Evolutionary conservation across 1,140 invertebrate species (phyloP).

Genomic region (Neodiprion virginianus): DNA sequence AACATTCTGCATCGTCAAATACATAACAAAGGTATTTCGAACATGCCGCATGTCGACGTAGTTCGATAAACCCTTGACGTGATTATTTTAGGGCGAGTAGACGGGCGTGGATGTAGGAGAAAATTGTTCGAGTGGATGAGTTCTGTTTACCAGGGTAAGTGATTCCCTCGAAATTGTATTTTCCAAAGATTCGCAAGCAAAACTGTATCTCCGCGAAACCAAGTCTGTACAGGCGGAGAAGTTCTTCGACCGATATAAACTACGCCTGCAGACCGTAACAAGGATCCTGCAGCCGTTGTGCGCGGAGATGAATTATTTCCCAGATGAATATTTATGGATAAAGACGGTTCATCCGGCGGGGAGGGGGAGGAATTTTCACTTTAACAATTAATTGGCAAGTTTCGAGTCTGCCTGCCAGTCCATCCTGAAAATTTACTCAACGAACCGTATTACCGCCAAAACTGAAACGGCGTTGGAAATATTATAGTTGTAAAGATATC

Average conservation of each 20-base stretch:
- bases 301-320: constrained; percentile 34
- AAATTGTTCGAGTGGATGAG: constrained; percentile 30
- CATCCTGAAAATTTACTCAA: not conserved
- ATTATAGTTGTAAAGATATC: too few species aligned
- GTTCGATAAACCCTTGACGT: too few species aligned
- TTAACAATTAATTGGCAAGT: constrained; percentile 40
- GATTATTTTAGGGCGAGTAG: too few species aligned
- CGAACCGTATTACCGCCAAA: not conserved
- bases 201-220: constrained; percentile 30
- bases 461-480: too few species aligned
- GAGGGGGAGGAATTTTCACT: constrained; percentile 33
- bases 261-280: not conserved
- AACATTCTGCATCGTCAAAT: too few species aligned
- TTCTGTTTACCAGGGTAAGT: constrained; percentile 34
- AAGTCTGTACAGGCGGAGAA: not conserved
- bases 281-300: constrained; percentile 5
- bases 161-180: constrained; percentile 39
- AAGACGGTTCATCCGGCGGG: constrained; percentile 10
- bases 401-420: constrained; percentile 1
- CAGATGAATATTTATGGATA: constrained; percentile 44
- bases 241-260: constrained; percentile 23
- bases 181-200: constrained; percentile 37
- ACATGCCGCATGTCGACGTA: too few species aligned
- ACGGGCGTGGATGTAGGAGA: not conserved
- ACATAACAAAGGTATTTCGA: too few species aligned